Base-by-base conservation (phyloP, 2,113 vertebrate species). In the Bos indicus region DNA sequence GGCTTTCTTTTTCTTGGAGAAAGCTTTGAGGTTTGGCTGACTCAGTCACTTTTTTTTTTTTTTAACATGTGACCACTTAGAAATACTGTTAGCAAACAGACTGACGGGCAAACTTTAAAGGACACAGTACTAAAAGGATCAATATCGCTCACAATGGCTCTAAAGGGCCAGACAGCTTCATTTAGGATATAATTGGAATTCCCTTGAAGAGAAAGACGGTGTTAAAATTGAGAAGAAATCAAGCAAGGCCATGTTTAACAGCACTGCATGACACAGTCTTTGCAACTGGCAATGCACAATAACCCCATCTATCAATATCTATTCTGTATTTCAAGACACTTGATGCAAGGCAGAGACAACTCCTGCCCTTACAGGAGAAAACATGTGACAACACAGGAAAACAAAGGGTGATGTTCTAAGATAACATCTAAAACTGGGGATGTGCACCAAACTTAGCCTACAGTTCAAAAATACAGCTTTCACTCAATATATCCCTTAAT, bases 161-260 rank as follows among this genome's bases (percentile, higher is more conserved):
- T 74, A 60, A 93, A 97, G 67, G 90, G 21, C 25, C 3, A 13
- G 77, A 88, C 10, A 60, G 71, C 30, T 59, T 60, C 9, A 43
- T 6, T 4, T 28, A 91, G 92, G 94, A 57, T 64, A 51, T n/a
- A 93, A 94, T 12, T 77, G 33, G 95, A 97, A 97, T 43, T 48
- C 25, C 56, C 51, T 95, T 94, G 43, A 88, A 89, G 60, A 57
- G 81, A 97, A 54, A 90, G 54, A 88, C 0, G 28, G 36, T 16
- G 94, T 54, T 33, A 56, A 96, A 95, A 54, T 77, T 80, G 48
- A 90, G 28, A 33, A 51, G 57, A 51, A 33, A 77, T 43, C 88
- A 90, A 92, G 0, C 2, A 59, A 3, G 84, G 30, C 3, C 19
- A 51, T 16, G 30, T 64, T 25, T 81, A 94, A 89, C 64, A 89